Evolutionary conservation across 2,797 vertebrate genomes (phyloP), one percentile per base, ranked within the genome.

Genomic region (Falco cherrug): DNA sequence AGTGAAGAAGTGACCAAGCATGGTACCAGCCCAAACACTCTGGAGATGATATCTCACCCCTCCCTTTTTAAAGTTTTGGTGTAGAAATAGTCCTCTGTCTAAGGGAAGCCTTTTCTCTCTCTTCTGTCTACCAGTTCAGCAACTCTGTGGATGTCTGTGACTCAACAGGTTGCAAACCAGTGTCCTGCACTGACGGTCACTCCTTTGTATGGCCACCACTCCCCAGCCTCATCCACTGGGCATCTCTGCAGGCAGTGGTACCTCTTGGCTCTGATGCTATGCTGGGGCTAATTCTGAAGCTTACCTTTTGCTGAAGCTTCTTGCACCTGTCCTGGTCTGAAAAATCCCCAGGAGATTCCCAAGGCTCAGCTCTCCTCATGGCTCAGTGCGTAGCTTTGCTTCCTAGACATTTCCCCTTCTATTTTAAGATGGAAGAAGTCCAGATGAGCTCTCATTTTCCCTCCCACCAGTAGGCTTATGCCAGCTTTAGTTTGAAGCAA

Each of bases 401-500:
- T 92, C 71, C 78, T 67, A 70, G 48, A 87, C 31, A 83, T 71
- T 79, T 83, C 31, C 29, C 24, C 11, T 80, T 80, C 56, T 88
- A 2, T 91, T 92, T 93, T 57, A 77, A 73, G 53, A 48, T 82
- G 50, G 48, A 96, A 89, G 43, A 81, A 76, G 63, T 79, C 54
- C 84, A 91, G 84, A 81, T 2, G 20, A 90, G 69, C 60, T 81
- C 60, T 80, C 87, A 24, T 90, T 50, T 93, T 76, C 29, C 80
- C 67, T 91, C 84, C 69, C 60, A 74, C 85, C 25, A 45, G 64
- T 15, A 84, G 60, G n/a, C 25, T 94, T 77, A 47, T 88, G 82
- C 37, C 76, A 77, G 53, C 75, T 68, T 83, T 59, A 64, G 53
- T 78, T n/a, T 86, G 73, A 95, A 86, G 77, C 8, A 90, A 91